Base-by-base conservation (phyloP, 2,888 invertebrate species). In the Dexiosoma caninum region DNA sequence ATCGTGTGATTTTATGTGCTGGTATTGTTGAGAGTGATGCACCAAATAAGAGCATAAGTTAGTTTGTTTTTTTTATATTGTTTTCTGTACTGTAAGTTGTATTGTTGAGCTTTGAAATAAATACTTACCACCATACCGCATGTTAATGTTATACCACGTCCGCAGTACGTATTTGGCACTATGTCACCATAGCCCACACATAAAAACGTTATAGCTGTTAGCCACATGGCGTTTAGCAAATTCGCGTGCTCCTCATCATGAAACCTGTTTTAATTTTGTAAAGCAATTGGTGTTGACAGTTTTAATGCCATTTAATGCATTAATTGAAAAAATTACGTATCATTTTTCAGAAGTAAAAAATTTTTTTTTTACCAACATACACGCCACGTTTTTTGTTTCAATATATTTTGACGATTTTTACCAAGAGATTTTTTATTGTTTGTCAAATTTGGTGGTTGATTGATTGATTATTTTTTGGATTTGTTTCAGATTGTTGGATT, bases 101-200 rank as follows among this genome's bases (percentile, higher is more conserved):
- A 32, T 70, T 35, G 44, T 44, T 66, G 49, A 23, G 14, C 72
- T 67, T 59, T 51, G 46, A 62, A 53, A 19, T 35, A 44, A 30
- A 87, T 92, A 93, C 95, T 95, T 95, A 99, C 99, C 98, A 99
- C 98, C 92, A 99, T 98, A 91, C 99, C 99, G 89, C 98, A 98
- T 90, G 97, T 96, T 91, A 99, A 97, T 88, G 99, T 98, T 91
- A 99, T 98, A 89, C 97, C 98, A 90, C 99, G 94, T 89, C 99
- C 99, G 93, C 99, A 99, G 93, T 99, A 99, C 85, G 99, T 99
- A 93, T 99, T 99, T 90, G 99, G 99, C 89, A 99, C 99, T 90
- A 98, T 98, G 92, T 98, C 99, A 87, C 99, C 99, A 92, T 99
- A 99, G 91, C 99, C 99, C 89, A 99, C 98, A 92, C 98, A 98